Conservation (phyloP, 2,797 vertebrate species). For the Hipposideros larvatus region DNA sequence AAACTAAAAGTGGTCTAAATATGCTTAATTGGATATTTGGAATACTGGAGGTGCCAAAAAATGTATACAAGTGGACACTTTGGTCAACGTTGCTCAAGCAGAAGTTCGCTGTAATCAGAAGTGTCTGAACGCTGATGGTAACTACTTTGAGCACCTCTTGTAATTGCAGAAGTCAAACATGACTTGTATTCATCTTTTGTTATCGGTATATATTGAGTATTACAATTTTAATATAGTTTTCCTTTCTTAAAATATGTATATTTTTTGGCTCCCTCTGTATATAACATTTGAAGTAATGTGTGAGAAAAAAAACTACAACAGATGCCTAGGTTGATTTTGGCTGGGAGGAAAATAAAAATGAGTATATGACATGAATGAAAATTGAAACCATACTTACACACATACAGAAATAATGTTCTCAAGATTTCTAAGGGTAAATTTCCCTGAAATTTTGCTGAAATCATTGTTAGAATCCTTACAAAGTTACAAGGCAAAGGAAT, state of each 20-base stretch:
- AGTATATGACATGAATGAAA: neutral
- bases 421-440: neutral
- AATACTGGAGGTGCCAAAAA: neutral
- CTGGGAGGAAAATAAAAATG: neutral
- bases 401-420: neutral
- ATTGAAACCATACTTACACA: neutral
- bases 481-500: neutral
- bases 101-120: too few species aligned
- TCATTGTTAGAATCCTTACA: neutral
- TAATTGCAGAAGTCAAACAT: too few species aligned
- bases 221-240: too few species aligned
- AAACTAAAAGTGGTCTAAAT: neutral
- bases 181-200: too few species aligned
- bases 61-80: too few species aligned
- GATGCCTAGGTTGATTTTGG: neutral
- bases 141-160: too few species aligned
- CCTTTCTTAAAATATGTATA: too few species aligned
- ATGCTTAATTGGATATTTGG: neutral
- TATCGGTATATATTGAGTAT: too few species aligned
- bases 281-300: neutral
- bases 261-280: too few species aligned
- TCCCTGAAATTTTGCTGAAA: neutral
- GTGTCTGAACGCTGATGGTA: too few species aligned
- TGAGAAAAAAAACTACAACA: neutral
- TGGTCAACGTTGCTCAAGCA: too few species aligned